Evolutionary conservation across 2,797 vertebrate species (phyloP).

Genomic region (Martes flavigula): DNA sequence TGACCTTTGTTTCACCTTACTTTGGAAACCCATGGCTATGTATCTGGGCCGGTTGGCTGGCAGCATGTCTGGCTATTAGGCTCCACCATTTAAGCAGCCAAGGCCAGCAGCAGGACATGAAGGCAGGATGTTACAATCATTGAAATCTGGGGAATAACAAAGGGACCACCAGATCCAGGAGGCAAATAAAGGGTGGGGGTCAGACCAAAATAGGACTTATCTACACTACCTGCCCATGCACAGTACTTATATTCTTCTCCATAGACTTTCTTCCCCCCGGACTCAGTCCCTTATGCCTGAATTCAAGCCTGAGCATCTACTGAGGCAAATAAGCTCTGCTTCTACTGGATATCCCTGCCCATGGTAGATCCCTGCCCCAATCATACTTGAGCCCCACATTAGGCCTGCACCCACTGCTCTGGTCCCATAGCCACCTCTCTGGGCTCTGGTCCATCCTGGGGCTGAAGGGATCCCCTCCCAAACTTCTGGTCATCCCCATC

Average conservation of each 20-base stretch:
- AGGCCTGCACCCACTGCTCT: neutral
- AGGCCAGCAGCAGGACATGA: neutral
- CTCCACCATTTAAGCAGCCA: neutral
- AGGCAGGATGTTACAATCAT: neutral
- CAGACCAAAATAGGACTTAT: neutral
- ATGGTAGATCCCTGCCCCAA: neutral
- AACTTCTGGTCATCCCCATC: neutral
- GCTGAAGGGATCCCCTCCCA: neutral
- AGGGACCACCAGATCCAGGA: neutral
- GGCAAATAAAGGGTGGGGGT: neutral
- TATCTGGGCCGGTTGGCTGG: neutral
- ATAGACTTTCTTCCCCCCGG: neutral
- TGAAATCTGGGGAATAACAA: neutral
- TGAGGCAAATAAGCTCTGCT: neutral
- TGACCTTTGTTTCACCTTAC: neutral
- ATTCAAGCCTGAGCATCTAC: neutral
- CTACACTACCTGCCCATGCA: neutral
- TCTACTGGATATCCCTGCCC: neutral
- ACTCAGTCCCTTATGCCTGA: neutral
- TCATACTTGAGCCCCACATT: neutral
- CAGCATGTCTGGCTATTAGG: neutral
- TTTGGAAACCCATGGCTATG: neutral
- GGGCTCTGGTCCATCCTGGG: neutral
- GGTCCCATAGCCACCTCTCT: neutral
- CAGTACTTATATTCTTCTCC: neutral